Conservation (phyloP, 2,113 vertebrate species). For the Dendropsophus ebraccatus region DNA sequence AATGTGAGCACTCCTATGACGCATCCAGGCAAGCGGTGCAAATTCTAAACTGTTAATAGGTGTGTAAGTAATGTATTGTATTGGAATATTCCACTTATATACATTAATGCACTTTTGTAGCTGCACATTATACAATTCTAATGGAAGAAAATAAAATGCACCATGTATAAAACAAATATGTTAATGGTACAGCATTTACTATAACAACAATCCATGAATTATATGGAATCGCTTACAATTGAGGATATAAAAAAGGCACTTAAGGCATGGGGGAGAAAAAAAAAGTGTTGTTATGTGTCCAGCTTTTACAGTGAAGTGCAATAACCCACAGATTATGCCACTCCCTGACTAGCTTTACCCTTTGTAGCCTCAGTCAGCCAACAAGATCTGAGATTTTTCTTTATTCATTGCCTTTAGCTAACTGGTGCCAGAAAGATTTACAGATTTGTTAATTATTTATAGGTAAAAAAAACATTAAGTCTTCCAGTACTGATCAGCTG, state of each 20-base stretch:
- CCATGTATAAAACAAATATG: constrained; percentile 4
- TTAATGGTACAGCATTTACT: constrained; percentile 1
- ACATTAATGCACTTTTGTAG: constrained; percentile 9
- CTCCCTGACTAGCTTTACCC: no score
- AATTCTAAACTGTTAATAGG: constrained; percentile 29
- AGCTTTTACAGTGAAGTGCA: background rate
- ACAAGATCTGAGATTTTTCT: no score
- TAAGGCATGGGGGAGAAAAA: background rate
- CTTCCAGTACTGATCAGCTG: no score
- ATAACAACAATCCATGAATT: background rate
- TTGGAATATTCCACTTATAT: background rate
- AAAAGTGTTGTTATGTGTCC: no score
- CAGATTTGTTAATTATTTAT: no score
- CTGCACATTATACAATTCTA: constrained; percentile 29
- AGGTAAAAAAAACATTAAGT: no score
- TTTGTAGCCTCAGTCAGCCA: no score
- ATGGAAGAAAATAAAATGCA: background rate
- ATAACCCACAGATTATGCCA: background rate
- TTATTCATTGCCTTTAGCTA: no score
- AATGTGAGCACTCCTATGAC: background rate
- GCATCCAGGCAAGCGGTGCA: background rate
- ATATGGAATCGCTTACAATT: constrained; percentile 4
- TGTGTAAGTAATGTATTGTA: constrained; percentile 18
- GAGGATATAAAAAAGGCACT: constrained; percentile 16
- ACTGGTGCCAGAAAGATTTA: no score